Evolutionary conservation across 2,797 vertebrate genomes (phyloP).

Genomic region (Selene dorsalis): DNA sequence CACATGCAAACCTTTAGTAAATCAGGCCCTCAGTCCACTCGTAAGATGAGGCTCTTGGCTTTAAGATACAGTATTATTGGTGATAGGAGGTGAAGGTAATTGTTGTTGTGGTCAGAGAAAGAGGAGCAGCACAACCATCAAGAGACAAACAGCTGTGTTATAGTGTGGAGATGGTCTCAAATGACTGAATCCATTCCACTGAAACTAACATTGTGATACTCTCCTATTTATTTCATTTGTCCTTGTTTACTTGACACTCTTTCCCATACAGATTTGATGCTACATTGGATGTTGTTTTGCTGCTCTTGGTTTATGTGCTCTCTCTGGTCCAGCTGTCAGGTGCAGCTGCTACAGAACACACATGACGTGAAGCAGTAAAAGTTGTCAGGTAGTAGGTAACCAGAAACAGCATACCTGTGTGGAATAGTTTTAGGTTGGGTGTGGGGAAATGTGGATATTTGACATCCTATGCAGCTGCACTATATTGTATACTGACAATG

Average conservation of each 20-base stretch:
- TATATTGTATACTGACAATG: too few species aligned
- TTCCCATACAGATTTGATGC: neutral
- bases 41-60: conserved; percentile 1
- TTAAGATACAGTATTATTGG: neutral
- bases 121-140: neutral
- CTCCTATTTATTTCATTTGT: neutral
- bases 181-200: neutral
- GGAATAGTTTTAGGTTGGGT: neutral
- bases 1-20: too few species aligned
- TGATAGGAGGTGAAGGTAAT: conserved; percentile 4
- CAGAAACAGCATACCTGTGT: neutral
- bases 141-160: neutral
- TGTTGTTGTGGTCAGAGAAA: conserved; percentile 7
- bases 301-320: neutral
- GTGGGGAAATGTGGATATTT: neutral
- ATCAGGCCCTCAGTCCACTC: too few species aligned
- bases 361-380: neutral
- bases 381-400: neutral
- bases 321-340: neutral
- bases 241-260: neutral
- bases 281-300: neutral
- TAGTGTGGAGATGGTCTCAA: neutral
- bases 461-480: neutral
- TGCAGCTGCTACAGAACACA: neutral
- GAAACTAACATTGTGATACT: neutral